Conservation (phyloP, 2,888 invertebrate genomes). For the Amblyjoppa fuscipennis region DNA sequence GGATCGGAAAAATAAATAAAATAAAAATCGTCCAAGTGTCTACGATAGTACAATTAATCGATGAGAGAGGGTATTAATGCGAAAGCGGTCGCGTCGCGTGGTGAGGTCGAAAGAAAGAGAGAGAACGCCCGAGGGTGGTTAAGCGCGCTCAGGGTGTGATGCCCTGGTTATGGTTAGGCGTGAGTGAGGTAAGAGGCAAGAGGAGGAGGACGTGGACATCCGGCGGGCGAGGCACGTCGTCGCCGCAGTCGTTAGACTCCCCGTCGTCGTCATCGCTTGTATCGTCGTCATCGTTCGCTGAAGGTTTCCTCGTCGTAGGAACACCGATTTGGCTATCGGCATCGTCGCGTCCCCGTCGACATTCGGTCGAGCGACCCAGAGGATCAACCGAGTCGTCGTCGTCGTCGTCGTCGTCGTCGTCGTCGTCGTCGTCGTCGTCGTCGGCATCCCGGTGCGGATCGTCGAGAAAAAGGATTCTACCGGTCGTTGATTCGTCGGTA, state of each 20-base stretch:
- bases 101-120: slow-evolving; percentile 28
- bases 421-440: not conserved
- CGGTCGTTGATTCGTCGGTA: slow-evolving; percentile 8
- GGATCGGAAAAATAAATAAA: not conserved
- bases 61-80: not conserved
- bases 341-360: slow-evolving; percentile 53
- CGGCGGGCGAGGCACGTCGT: slow-evolving; percentile 65
- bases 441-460: not conserved
- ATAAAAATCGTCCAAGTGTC: not conserved
- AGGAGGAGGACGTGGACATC: slow-evolving; percentile 76
- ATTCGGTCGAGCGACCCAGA: not conserved
- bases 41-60: not conserved
- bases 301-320: not conserved
- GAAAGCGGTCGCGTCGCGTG: not conserved
- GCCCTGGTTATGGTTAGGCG: slow-evolving; percentile 83
- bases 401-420: not conserved
- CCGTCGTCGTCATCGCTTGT: slow-evolving; percentile 19
- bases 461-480: slow-evolving; percentile 4
- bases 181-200: slow-evolving; percentile 83
- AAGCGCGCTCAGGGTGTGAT: slow-evolving; percentile 77
- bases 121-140: slow-evolving; percentile 61
- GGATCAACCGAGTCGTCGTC: slow-evolving; percentile 7
- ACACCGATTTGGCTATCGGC: slow-evolving; percentile 49
- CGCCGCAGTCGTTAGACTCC: slow-evolving; percentile 57
- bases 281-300: not conserved